These are phyloP conservation scores for Perca schrenkii DNA, from an alignment of 2,113 vertebrate species.

Conservation along the genomic window DNA sequence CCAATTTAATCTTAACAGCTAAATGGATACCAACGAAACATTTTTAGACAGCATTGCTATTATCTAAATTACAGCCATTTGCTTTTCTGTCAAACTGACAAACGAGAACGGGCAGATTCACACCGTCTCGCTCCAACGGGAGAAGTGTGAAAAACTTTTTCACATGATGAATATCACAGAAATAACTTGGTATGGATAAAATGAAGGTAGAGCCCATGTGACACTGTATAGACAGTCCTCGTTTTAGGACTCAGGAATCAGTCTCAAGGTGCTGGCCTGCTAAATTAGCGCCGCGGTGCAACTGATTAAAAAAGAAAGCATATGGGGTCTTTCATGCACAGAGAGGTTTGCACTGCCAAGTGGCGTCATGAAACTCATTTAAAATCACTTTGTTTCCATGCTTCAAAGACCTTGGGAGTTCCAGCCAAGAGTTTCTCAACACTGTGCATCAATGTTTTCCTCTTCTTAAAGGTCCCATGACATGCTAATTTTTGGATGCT, in stretches of 20 bases:
- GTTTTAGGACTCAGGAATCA: neutral
- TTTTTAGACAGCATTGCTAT: neutral
- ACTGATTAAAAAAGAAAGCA: neutral
- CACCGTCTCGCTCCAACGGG: neutral
- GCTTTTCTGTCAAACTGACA: neutral
- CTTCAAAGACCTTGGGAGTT: neutral
- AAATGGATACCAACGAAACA: neutral
- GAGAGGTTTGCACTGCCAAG: neutral
- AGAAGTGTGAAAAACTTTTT: neutral
- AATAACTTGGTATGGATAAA: neutral
- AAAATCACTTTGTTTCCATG: conserved; percentile 4
- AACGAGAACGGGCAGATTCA: neutral
- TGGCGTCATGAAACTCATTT: neutral
- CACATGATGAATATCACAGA: neutral
- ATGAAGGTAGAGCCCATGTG: neutral
- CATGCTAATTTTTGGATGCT: no score
- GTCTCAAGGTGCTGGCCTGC: neutral
- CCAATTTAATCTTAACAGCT: neutral
- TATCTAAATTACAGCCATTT: neutral
- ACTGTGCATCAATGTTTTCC: neutral
- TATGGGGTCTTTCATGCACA: neutral
- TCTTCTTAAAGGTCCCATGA: neutral
- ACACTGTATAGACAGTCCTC: neutral
- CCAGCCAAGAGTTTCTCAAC: neutral
- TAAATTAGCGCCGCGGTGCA: neutral